A percentile compares a stretch with the other conserved stretches of the same genome.
Conservation (phyloP, 1,140 invertebrate species). For the Cydia splendana region DNA sequence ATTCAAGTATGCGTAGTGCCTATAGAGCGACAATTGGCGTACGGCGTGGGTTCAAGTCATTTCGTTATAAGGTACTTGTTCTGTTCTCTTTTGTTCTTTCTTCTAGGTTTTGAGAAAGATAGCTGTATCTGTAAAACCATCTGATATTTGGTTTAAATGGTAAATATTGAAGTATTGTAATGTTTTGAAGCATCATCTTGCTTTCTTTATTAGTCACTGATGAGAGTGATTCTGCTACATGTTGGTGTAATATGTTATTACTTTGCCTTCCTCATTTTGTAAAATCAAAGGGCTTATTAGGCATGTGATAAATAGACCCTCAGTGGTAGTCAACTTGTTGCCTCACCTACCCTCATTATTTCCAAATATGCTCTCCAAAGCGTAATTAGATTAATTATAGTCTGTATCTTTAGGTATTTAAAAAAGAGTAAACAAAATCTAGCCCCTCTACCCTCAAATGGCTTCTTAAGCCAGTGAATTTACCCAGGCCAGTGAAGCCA, state of each 20-base stretch:
- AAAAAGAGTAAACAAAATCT: too few species aligned
- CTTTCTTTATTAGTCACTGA: background rate
- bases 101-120: background rate
- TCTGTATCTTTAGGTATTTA: too few species aligned
- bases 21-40: conserved; percentile 72
- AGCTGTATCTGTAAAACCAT: background rate
- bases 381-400: too few species aligned
- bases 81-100: conserved; percentile 40
- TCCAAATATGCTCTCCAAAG: too few species aligned
- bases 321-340: too few species aligned
- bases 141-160: background rate
- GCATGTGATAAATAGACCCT: too few species aligned
- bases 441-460: too few species aligned
- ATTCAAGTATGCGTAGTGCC: conserved; percentile 73
- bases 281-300: background rate
- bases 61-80: conserved; percentile 72
- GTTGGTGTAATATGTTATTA: background rate
- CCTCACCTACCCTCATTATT: too few species aligned
- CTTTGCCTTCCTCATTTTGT: background rate
- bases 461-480: too few species aligned
- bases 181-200: too few species aligned
- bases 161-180: background rate
- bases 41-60: conserved; percentile 74
- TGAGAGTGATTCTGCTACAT: background rate
- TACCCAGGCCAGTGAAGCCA: too few species aligned